Percentiles rank a stretch among this genome's conserved stretches.
phyloP scores from a whole-genome alignment of 2,797 vertebrate genomes.

The Sphaeramia orbicularis region DNA sequence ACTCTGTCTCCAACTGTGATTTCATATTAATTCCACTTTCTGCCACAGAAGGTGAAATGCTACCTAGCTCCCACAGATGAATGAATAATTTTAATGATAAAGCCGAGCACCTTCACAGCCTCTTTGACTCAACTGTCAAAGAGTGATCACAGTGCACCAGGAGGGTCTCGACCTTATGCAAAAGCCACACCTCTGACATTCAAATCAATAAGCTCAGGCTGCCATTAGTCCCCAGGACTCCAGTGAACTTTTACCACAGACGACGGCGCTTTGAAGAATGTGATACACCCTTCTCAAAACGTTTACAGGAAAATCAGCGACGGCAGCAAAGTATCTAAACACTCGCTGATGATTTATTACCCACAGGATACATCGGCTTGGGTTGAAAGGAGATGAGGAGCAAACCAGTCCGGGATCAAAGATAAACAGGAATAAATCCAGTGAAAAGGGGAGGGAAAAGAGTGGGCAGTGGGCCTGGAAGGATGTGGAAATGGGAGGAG shows the following conservation, averaged over 20 bases:
- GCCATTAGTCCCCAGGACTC: slow-evolving; percentile 66
- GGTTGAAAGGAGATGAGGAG: slow-evolving; percentile 75
- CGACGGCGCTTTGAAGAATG: slow-evolving; percentile 71
- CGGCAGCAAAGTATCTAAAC: slow-evolving; percentile 79
- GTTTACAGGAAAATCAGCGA: slow-evolving; percentile 80
- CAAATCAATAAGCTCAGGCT: slow-evolving; percentile 70
- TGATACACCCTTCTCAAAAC: slow-evolving; percentile 68
- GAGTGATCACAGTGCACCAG: slow-evolving; percentile 58
- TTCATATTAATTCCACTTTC: slow-evolving; percentile 38
- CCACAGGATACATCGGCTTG: slow-evolving; percentile 69
- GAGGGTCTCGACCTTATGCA: slow-evolving; percentile 60
- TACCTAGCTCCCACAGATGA: slow-evolving; percentile 47
- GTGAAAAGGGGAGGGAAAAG: slow-evolving; percentile 44
- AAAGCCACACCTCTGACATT: slow-evolving; percentile 80
- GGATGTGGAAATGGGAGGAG: slow-evolving; percentile 74
- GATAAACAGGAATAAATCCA: slow-evolving; percentile 86
- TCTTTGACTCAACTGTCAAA: slow-evolving; percentile 53
- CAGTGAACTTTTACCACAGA: slow-evolving; percentile 83
- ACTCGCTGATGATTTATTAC: slow-evolving; percentile 77
- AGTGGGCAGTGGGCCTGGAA: slow-evolving; percentile 60
- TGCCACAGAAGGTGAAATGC: slow-evolving; percentile 15
- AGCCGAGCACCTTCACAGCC: slow-evolving; percentile 50
- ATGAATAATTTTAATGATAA: slow-evolving; percentile 70
- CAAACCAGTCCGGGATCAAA: slow-evolving; percentile 78
- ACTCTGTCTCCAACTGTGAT: slow-evolving; percentile 24